A percentile compares a stretch with the other conserved stretches of the same genome.
Evolutionary conservation across 2,888 invertebrate genomes (phyloP).

Genomic region (Bursaphelenchus okinawaensis): DNA sequence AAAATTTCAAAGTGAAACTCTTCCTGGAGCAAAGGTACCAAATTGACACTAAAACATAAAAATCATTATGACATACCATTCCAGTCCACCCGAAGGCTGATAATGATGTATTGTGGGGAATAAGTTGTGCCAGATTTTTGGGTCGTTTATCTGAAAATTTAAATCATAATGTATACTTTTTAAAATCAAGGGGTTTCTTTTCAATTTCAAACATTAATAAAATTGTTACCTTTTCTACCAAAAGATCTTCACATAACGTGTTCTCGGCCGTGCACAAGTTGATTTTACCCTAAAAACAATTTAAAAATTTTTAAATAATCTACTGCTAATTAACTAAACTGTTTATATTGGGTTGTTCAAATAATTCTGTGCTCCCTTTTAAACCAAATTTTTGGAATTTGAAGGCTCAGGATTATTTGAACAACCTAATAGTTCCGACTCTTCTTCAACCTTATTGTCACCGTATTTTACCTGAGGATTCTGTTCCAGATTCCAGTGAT

Average conservation of each 20-base stretch:
- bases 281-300: conserved; percentile 32
- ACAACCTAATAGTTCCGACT: no score
- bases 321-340: no score
- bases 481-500: conserved; percentile 16
- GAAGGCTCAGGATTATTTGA: no score
- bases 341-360: no score
- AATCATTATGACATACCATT: conserved; percentile 14
- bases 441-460: neutral
- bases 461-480: conserved; percentile 20
- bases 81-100: conserved; percentile 37
- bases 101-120: conserved; percentile 23
- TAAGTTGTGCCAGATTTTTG: neutral
- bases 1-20: no score
- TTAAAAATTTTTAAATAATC: neutral
- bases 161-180: no score
- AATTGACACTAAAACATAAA: no score
- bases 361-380: no score
- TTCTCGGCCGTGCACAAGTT: conserved; percentile 46
- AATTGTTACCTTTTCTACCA: conserved; percentile 25
- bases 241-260: conserved; percentile 38
- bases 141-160: conserved; percentile 3
- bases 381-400: no score
- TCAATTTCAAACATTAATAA: neutral
- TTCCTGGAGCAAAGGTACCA: no score
- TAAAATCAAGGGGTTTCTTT: no score